Evolutionary conservation across 2,113 vertebrate species (phyloP).

Genomic region (Axis porcinus): DNA sequence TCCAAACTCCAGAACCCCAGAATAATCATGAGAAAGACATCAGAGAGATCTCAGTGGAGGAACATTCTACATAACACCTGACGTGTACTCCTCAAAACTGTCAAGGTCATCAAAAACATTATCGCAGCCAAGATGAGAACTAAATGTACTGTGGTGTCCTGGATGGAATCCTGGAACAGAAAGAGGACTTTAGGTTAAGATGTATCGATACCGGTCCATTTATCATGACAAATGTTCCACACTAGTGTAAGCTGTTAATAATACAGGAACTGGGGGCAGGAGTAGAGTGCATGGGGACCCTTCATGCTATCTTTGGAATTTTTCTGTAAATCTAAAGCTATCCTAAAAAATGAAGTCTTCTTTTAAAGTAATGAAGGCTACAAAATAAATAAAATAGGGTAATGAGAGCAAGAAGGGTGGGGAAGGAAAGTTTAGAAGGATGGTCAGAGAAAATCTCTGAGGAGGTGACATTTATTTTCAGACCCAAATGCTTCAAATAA

Average conservation of each 20-base stretch:
- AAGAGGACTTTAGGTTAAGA: background rate
- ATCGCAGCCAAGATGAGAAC: background rate
- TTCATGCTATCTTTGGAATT: background rate
- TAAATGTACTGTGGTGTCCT: background rate
- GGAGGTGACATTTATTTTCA: background rate
- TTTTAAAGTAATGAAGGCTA: background rate
- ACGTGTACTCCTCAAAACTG: background rate
- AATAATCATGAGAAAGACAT: background rate
- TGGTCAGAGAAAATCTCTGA: background rate
- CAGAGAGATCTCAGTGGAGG: background rate
- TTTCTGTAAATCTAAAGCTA: background rate
- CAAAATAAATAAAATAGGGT: background rate
- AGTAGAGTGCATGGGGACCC: background rate
- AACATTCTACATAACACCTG: background rate
- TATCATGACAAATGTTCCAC: background rate
- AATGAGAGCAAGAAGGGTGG: background rate
- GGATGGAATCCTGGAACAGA: background rate
- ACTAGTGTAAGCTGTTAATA: background rate
- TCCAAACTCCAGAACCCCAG: background rate
- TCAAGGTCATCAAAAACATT: background rate
- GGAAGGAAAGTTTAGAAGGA: background rate
- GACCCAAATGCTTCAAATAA: background rate
- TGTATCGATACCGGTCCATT: background rate
- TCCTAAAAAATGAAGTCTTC: background rate
- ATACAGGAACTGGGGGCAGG: background rate